Base-by-base conservation (phyloP, 1,140 invertebrate species). In the Drosophila littoralis region DNA sequence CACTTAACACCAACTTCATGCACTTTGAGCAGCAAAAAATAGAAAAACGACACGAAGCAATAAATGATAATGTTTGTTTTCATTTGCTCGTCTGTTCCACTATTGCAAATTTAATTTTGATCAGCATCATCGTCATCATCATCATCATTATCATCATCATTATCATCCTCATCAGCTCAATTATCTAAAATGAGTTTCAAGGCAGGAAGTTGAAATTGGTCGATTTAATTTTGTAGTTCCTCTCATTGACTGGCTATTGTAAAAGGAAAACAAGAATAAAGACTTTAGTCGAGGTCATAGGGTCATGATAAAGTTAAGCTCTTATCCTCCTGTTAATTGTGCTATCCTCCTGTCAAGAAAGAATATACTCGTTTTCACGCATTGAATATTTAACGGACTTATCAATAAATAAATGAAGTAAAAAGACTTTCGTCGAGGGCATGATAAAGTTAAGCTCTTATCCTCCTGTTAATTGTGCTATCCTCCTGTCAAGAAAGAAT, bases 181-280 rank as follows among this genome's bases (percentile, higher is more conserved):
- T 84, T 77, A 72, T 63, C 9, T 73, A 61, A 55, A 73, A 77
- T 64, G 64, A 68, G 43, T 60, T 70, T 61, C 15, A 10, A 58
- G 36, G 45, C 82, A 75, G 82, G 82, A 86, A 86, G 70, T 82
- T 48, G 58, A 74, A 88, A 83, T 86, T 86, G 50, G 55, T 59
- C 58, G 22, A 51, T 17, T 22, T 17, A n/a, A 57, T 35, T 51
- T 36, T 52, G 22, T 63, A 48, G 32, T 55, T 45, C 28, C 22
- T 51, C 55, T 43, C 42, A 68, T 68, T 68, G 55, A 52, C 28
- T 17, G 52, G 9, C 36, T 40, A 52, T 51, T 51, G 36, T 52
- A 36, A 36, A 48, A 22, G 33, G 32, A 12, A 35, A 22, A 40
- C 3, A 28, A 40, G 22, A 6, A 28, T 9, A 43, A 15, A 22